phyloP scores from a whole-genome alignment of 2,113 vertebrate genomes.

The Erpornis zantholeuca region DNA sequence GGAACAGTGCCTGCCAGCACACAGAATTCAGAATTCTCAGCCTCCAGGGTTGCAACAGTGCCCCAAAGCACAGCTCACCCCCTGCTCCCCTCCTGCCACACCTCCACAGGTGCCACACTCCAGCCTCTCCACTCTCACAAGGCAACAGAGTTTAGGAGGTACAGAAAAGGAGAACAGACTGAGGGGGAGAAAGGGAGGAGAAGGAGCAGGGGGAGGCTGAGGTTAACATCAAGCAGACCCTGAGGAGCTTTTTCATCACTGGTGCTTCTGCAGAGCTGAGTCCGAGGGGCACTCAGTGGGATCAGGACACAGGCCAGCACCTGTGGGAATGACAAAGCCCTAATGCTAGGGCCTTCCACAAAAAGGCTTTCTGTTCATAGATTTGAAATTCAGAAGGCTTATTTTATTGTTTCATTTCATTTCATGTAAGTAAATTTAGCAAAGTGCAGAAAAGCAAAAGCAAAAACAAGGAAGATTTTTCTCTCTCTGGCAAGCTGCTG shows the following conservation, averaged over 20 bases:
- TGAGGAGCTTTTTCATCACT: not conserved
- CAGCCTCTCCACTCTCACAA: not conserved
- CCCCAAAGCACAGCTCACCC: not conserved
- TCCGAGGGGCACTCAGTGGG: fast-evolving
- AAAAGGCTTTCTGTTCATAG: too few species aligned
- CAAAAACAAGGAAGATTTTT: too few species aligned
- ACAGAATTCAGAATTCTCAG: too few species aligned
- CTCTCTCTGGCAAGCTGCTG: too few species aligned
- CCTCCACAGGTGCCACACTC: not conserved
- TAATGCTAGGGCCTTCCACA: too few species aligned
- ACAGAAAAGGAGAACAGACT: not conserved
- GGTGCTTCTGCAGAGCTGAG: not conserved
- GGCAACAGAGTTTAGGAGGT: not conserved
- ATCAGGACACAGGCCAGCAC: not conserved
- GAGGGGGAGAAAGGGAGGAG: not conserved
- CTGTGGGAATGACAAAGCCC: too few species aligned
- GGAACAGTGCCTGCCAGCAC: too few species aligned
- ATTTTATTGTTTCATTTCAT: too few species aligned
- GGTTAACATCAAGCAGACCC: not conserved
- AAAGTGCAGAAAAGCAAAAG: too few species aligned
- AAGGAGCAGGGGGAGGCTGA: not conserved
- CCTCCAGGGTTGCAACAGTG: too few species aligned
- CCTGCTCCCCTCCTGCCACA: not conserved
- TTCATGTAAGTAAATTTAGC: too few species aligned
- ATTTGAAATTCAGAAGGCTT: too few species aligned